A percentile compares a stretch with the other conserved stretches of the same genome.
Evolutionary conservation across 2,113 vertebrate species (phyloP).

Genomic region (Loxodonta africana): DNA sequence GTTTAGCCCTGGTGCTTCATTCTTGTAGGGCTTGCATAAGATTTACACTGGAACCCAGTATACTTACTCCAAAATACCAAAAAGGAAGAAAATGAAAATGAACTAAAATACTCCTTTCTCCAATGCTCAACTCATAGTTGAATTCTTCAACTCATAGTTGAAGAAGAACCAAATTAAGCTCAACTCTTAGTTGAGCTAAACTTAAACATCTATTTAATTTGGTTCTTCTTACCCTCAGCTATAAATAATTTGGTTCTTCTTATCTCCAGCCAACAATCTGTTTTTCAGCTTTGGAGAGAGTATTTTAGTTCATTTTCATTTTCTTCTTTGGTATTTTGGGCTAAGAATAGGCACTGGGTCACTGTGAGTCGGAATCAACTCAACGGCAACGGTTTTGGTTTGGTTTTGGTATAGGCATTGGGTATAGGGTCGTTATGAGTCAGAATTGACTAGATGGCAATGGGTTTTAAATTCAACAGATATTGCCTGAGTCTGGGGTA

Average conservation of each 20-base stretch:
- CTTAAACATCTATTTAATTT: no score
- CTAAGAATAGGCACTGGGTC: neutral
- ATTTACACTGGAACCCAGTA: neutral
- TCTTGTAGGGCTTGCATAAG: neutral
- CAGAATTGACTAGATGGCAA: no score
- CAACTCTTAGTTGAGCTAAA: no score
- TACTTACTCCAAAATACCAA: neutral
- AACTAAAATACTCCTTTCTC: neutral
- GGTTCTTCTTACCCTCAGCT: no score
- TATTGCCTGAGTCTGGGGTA: neutral
- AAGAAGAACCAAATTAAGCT: neutral
- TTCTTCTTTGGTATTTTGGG: conserved; percentile 35
- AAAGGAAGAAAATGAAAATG: conserved; percentile 28
- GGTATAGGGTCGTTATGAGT: no score
- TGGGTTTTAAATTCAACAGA: conserved; percentile 38
- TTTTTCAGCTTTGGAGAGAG: neutral
- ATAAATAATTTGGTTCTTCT: neutral
- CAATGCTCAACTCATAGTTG: neutral
- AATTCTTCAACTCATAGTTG: no score
- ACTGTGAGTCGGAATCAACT: no score
- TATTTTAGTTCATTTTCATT: neutral
- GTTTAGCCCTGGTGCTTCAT: neutral
- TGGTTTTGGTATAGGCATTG: no score
- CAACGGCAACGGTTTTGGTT: no score
- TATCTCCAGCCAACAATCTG: no score